Evolutionary conservation across 2,113 vertebrate genomes (phyloP), one percentile per base, ranked within the genome.

Genomic region (Pungitius pungitius): DNA sequence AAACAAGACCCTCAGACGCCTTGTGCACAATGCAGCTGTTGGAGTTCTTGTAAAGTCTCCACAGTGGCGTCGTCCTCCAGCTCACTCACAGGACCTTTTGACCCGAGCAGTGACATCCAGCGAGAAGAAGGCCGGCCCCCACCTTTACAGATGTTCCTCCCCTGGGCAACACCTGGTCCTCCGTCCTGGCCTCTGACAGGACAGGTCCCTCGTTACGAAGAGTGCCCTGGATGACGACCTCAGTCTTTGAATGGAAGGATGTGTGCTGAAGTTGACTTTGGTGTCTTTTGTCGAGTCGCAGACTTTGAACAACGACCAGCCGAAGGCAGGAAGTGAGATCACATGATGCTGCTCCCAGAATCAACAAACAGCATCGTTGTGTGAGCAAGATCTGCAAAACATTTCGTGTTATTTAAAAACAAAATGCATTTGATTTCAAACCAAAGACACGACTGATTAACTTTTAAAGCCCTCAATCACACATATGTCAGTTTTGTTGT

Each of bases 111-210:
- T 87, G 83, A 84, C 83, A 71, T 77, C 73, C 77, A 27, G 37
- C 57, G 6, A 43, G 47, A 67, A 37, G 69, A 81, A 73, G 68
- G 49, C 74, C 73, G 77, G 66, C 61, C 9, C 42, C 45, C 59
- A 18, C 8, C 27, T 8, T 27, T 72, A 49, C 82, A 85, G 76
- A 81, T 85, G 80, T 81, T 70, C 26, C n/a, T 24, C 52, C 8
- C 17, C 35, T 17, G 2, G 6, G 64, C 27, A 52, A 85, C 87
- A 90, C 82, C 87, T 89, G 89, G 85, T 84, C 42, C 63, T 86
- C 35, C 9, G 7, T 12, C 9, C 33, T 58, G 20, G 33, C 37
- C 35, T 43, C 42, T 54, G 43, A 73, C 39, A 11, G 3, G 10
- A 64, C 8, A 13, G 6, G 12, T 80, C 63, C 62, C 33, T 42